These are phyloP conservation scores for Cotesia vestalis DNA, from an alignment of 1,140 invertebrate species.

Conservation along the genomic window DNA sequence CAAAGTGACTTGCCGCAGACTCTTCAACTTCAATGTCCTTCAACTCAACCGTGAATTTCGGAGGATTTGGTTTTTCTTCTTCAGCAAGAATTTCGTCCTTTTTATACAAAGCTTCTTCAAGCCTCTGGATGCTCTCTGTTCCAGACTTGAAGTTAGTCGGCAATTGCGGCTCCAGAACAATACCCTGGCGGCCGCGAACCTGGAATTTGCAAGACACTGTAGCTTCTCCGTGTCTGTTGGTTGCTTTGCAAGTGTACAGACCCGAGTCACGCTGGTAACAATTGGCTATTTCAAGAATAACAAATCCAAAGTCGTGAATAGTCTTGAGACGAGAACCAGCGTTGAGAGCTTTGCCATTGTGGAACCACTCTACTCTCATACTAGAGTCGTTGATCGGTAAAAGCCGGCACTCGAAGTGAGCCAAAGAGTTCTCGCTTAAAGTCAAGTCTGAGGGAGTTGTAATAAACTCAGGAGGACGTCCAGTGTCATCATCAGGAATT, in stretches of 20 bases:
- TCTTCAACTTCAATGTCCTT: conserved; percentile 86
- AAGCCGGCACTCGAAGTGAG: conserved; percentile 91
- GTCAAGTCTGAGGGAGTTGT: conserved; percentile 86
- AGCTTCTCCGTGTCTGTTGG: conserved; percentile 89
- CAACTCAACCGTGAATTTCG: conserved; percentile 84
- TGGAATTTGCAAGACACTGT: conserved; percentile 85
- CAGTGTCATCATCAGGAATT: conserved; percentile 81
- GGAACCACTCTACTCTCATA: conserved; percentile 96
- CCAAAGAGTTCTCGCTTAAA: conserved; percentile 87
- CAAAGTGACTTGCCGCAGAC: conserved; percentile 89
- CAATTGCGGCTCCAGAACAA: conserved; percentile 89
- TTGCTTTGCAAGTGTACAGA: conserved; percentile 90
- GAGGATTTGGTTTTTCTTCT: conserved; percentile 87
- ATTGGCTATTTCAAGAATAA: conserved; percentile 89
- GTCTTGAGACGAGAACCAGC: conserved; percentile 89
- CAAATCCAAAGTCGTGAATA: conserved; percentile 93
- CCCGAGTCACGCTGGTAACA: conserved; percentile 89
- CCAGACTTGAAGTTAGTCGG: conserved; percentile 86
- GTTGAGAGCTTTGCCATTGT: conserved; percentile 90
- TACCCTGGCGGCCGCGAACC: conserved; percentile 85
- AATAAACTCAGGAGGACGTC: conserved; percentile 91
- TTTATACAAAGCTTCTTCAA: conserved; percentile 90
- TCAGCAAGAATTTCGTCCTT: conserved; percentile 82
- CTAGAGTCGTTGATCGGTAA: conserved; percentile 91
- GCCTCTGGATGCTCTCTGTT: conserved; percentile 87